phyloP scores from a whole-genome alignment of 2,797 vertebrate genomes.

The Danio kyathit region DNA sequence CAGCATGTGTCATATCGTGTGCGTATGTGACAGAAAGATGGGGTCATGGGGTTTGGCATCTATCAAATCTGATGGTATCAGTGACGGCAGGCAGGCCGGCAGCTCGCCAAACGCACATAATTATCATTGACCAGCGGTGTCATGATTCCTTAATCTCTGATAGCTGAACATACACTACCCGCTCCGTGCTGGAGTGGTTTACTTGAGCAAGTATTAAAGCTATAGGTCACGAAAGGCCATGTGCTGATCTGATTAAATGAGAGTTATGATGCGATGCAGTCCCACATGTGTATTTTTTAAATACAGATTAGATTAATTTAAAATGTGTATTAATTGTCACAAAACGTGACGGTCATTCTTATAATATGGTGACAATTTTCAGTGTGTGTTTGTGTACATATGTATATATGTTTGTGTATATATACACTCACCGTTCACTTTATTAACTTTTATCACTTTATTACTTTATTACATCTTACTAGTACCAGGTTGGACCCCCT shows the following conservation, averaged over 20 bases:
- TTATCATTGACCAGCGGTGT: conserved; percentile 31
- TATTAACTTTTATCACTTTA: too few species aligned
- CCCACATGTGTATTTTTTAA: neutral
- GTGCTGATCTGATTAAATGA: neutral
- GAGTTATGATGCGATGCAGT: neutral
- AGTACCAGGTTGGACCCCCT: too few species aligned
- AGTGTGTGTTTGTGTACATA: too few species aligned
- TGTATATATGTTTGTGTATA: too few species aligned
- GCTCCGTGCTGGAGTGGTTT: neutral
- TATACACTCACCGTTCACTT: too few species aligned
- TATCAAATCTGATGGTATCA: conserved; percentile 43
- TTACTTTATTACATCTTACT: too few species aligned
- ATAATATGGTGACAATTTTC: neutral
- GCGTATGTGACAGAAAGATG: conserved; percentile 8
- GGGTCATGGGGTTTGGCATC: conserved; percentile 32
- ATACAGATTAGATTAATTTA: neutral
- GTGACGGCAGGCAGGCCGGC: conserved; percentile 1
- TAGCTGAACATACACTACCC: neutral
- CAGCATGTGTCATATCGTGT: conserved; percentile 28
- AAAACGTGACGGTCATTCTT: neutral
- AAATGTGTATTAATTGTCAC: neutral
- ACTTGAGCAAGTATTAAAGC: neutral
- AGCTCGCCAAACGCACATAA: conserved; percentile 3
- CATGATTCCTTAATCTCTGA: conserved; percentile 31
- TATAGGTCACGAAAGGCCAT: neutral